These are phyloP conservation scores for Laothoe populi DNA, from an alignment of 2,888 invertebrate species.

Conservation along the genomic window DNA sequence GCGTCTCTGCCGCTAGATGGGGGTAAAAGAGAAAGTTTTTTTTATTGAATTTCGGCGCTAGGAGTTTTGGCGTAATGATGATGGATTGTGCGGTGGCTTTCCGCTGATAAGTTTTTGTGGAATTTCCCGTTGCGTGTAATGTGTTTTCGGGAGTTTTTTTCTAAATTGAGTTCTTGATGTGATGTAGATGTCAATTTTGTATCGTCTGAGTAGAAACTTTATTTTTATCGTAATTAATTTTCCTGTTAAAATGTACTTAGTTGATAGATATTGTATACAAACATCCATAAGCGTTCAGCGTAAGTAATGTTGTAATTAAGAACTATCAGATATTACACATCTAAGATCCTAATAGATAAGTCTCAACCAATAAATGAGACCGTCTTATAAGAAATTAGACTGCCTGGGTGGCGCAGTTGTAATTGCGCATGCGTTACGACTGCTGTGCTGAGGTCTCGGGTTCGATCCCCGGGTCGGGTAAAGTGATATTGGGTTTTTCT, in stretches of 20 bases:
- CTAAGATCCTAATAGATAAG: no score
- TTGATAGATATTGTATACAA: neutral
- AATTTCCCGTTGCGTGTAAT: slow-evolving; percentile 71
- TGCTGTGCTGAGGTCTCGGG: no score
- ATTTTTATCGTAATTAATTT: slow-evolving; percentile 23
- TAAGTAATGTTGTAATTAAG: no score
- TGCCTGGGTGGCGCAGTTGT: no score
- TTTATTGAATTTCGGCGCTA: slow-evolving; percentile 80
- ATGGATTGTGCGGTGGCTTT: slow-evolving; percentile 80
- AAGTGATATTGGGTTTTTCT: no score
- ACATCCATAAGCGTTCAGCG: neutral
- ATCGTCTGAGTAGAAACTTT: slow-evolving; percentile 28
- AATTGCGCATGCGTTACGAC: no score
- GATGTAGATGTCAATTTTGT: slow-evolving; percentile 55
- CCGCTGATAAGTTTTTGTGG: slow-evolving; percentile 78
- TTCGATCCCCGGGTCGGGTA: no score
- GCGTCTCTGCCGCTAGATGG: slow-evolving; percentile 75
- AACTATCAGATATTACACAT: no score
- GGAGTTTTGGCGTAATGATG: slow-evolving; percentile 83
- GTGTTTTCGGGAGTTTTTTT: slow-evolving; percentile 72
- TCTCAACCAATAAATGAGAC: no score
- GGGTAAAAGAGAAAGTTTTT: slow-evolving; percentile 72
- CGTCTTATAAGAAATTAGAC: no score
- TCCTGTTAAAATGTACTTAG: neutral
- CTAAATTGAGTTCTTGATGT: slow-evolving; percentile 65